Base-by-base conservation (phyloP, 2,113 vertebrate species). In the Anhinga anhinga region DNA sequence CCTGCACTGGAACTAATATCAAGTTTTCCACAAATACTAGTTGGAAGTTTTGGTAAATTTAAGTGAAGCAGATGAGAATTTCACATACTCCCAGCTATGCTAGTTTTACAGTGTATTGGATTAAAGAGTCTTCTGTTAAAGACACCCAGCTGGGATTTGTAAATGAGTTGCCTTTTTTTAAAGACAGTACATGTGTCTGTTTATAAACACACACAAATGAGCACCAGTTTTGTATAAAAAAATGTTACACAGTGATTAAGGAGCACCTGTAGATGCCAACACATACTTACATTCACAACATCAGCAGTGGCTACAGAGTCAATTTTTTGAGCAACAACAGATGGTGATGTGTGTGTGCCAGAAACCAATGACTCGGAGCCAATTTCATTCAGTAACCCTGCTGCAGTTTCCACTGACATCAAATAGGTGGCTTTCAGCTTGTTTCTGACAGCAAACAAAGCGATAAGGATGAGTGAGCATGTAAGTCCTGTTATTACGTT, bases 401-500 rank as follows among this genome's bases (percentile, higher is more conserved):
- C 98, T 3, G 98, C 98, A 25, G 98, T 98, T 97, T 99, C 99
- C 92, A 99, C 82, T 9, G 98, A 99, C 99, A 99, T 99, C 86
- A 99, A 88, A 80, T 98, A 98, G 11, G 98, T 97, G 23, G 98
- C 98, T 97, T 99, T 99, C 88, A 99, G 95, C 97, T 99, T 98
- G 86, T 98, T 98, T 96, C 99, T 99, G 93, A 80, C 81, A 91
- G 59, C 88, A 96, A 88, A 87, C 19, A 90, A 88, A 93, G 38
- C 56, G 72, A 23, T 32, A 58, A 38, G 27, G 77, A 56, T 67
- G n/a, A 94, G 38, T 26, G 58, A 93, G 26, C 26, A 56, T 52
- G 0, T 29, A 65, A 76, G 32, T 56, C 13, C 63, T 86, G 59
- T 74, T 92, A 63, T 56, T 78, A 36, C n/a, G 22, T 82, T 76